A percentile compares a stretch with the other conserved stretches of the same genome.
These are phyloP conservation scores for Diphyllodes magnificus DNA, from an alignment of 2,113 vertebrate genomes.

Conservation along the genomic window DNA sequence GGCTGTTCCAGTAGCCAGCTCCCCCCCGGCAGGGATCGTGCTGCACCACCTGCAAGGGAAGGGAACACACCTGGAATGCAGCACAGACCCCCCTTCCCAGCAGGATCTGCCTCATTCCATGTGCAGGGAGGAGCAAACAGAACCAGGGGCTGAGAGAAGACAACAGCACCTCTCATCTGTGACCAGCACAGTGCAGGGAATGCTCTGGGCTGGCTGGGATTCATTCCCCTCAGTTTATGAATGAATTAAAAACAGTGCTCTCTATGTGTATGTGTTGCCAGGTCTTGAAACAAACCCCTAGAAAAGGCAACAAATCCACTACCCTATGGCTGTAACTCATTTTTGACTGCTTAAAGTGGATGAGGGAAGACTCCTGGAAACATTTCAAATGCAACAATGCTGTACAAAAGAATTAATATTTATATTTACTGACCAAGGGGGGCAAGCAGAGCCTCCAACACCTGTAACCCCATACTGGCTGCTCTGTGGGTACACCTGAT, in stretches of 20 bases:
- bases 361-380: background rate
- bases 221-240: background rate
- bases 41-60: constrained; percentile 79
- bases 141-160: background rate
- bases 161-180: fast-evolving
- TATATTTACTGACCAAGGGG: fast-evolving
- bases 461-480: fast-evolving
- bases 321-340: fast-evolving
- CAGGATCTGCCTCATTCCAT: fast-evolving
- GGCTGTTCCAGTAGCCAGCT: constrained; percentile 97
- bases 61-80: background rate
- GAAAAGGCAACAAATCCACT: background rate
- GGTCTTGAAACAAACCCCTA: background rate
- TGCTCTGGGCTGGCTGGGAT: background rate
- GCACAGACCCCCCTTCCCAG: background rate
- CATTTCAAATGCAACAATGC: fast-evolving
- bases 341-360: background rate
- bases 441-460: background rate
- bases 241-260: background rate
- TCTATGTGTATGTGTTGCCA: background rate
- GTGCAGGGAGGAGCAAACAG: background rate
- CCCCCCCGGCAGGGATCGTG: constrained; percentile 94
- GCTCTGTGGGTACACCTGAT: background rate
- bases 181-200: background rate
- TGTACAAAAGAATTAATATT: background rate